Evolutionary conservation across 2,113 vertebrate genomes (phyloP), one percentile per base, ranked within the genome.

Genomic region (Hippoglossus stenolepis): DNA sequence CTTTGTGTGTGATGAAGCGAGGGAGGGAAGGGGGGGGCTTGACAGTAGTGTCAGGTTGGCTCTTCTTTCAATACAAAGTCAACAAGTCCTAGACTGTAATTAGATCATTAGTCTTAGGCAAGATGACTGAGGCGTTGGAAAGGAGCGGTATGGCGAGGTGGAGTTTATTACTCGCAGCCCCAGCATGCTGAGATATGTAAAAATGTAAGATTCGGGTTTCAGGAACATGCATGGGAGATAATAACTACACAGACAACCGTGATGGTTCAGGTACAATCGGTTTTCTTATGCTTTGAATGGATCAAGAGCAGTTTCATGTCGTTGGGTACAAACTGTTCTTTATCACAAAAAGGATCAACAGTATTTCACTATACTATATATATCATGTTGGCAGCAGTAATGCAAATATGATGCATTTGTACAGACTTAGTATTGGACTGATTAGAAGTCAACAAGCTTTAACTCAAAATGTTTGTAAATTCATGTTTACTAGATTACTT

Each of bases 51-150:
- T 91, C 84, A 87, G 82, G 79, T 79, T 80, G 82, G 85, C 77
- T 92, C 73, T 72, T 86, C 75, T 79, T 85, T 86, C 80, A 91
- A 87, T 78, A 80, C 79, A 80, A 77, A 89, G 78, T 92, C 87
- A 92, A 93, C 93, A 94, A 85, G 91, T 92, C 82, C 80, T 80
- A 77, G 85, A 89, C 86, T 93, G 93, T 94, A 93, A 93, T 92
- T 93, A 92, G 86, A 93, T 94, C 90, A 93, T 93, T 90, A 91
- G 72, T 62, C 79, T 77, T 84, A 75, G 67, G 87, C 67, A 49
- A 86, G 57, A 65, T 66, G 81, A 83, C 3, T 21, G 76, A 80
- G 80, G 73, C 59, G 40, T 80, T 74, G 68, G 62, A 47, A 81
- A 65, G 84, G 65, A 63, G 74, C 58, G 57, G 45, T 2, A 49